Percentiles rank a stretch among this genome's conserved stretches.
Evolutionary conservation across 2,113 vertebrate species (phyloP).

Genomic region (Panthera leo): DNA sequence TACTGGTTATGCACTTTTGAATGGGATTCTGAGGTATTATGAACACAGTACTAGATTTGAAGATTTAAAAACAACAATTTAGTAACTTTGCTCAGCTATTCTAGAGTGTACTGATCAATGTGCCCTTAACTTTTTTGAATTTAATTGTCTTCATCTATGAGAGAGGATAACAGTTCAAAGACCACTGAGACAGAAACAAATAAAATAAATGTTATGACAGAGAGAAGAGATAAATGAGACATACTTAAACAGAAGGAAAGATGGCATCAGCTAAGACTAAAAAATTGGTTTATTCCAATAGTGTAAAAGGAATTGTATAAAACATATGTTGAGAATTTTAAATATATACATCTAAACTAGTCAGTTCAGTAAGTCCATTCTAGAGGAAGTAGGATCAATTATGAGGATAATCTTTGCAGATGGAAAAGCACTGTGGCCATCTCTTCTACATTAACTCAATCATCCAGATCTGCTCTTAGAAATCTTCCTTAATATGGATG

Average conservation of each 20-base stretch:
- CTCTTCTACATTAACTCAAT: background rate
- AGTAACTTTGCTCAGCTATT: background rate
- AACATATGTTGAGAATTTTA: background rate
- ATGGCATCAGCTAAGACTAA: background rate
- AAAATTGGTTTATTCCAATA: background rate
- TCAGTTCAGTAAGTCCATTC: background rate
- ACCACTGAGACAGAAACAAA: background rate
- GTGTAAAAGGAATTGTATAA: background rate
- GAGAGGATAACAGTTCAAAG: background rate
- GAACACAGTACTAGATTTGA: background rate
- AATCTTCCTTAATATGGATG: background rate
- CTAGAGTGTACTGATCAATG: background rate
- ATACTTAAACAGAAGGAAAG: background rate
- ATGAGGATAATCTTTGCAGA: background rate
- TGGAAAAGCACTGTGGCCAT: background rate
- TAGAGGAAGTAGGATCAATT: background rate
- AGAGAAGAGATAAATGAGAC: background rate
- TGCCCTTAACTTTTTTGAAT: background rate
- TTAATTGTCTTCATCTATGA: background rate
- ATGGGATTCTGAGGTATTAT: background rate
- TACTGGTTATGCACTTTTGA: background rate
- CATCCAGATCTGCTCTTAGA: background rate
- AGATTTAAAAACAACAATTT: background rate
- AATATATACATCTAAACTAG: background rate
- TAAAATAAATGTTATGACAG: background rate